Evolutionary conservation across 2,888 invertebrate genomes (phyloP).

Genomic region (Calameuta filiformis): DNA sequence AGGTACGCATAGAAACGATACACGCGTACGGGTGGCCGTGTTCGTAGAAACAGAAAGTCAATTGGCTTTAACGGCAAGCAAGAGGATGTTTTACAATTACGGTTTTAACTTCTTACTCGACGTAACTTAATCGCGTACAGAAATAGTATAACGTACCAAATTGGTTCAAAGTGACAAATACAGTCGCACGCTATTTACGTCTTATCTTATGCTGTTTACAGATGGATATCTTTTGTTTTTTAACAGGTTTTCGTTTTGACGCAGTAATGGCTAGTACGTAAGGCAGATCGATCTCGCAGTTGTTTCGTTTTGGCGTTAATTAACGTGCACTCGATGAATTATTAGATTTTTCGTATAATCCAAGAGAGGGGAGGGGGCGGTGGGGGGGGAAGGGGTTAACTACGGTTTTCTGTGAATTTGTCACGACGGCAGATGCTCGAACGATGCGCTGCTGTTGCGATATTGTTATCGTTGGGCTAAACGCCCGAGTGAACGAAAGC

Average conservation of each 20-base stretch:
- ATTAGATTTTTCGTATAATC: neutral
- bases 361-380: neutral
- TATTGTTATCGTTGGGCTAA: neutral
- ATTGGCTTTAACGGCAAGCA: neutral
- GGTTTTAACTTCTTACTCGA: neutral
- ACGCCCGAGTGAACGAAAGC: neutral
- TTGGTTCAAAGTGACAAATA: neutral
- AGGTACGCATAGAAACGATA: neutral
- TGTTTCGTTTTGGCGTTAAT: neutral
- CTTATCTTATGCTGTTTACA: neutral
- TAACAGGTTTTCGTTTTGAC: neutral
- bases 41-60: neutral
- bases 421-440: neutral
- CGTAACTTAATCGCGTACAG: neutral
- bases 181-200: neutral
- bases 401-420: neutral
- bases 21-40: neutral
- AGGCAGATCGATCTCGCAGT: neutral
- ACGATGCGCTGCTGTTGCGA: neutral
- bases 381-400: neutral
- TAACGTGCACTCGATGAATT: neutral
- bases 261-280: neutral
- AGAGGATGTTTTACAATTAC: neutral
- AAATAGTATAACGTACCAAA: neutral
- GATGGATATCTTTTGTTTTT: neutral